Evolutionary conservation across 2,888 invertebrate species (phyloP), one percentile per base, ranked within the genome.

Genomic region (Anoncus sp.): DNA sequence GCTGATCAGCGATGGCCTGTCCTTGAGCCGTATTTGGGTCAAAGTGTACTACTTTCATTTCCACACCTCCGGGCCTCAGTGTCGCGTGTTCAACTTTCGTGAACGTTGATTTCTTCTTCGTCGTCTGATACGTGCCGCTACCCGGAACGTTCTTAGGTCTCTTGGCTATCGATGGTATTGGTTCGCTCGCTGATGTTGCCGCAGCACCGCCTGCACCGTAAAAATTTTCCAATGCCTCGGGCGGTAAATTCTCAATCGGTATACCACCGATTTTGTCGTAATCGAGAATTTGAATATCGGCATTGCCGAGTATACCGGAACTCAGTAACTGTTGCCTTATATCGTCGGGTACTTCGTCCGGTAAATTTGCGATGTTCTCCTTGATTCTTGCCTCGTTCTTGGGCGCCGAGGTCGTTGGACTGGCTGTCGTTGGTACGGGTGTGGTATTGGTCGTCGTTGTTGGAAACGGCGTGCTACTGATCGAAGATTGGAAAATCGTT

Each of bases 201-300:
- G 95, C 94, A 6, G 93, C 96, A 72, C 96, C 96, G 66, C 97
- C 97, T n/a, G 96, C 96, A 20, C 95, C 94, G 87, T 96, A 97
- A 91, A 97, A 97, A 89, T 97, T 97, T 43, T 96, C 96, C 74
- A 97, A 91, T 84, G 97, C 97, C 90, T 97, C 97, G 65, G 97
- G 96, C 2, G 97, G 97, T 62, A 97, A 91, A 79, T 95, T 96
- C 80, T 97, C 97, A 63, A 97, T 92, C 4, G 96, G 95, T 69
- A 96, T 96, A 80, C 96, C 97, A 35, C 97, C 97, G 47, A 97
- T 95, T 92, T 97, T 97, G 86, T 97, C 97, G 85, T 97, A 97
- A 91, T 97, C 97, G 75, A 97, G 91, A 59, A 97, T 94, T 82
- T 97, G 97, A 76, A 97, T 97, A 85, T 97, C 96, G 53, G 97